Evolutionary conservation across 2,888 invertebrate genomes (phyloP).

Genomic region (Liposcelis brunnea): DNA sequence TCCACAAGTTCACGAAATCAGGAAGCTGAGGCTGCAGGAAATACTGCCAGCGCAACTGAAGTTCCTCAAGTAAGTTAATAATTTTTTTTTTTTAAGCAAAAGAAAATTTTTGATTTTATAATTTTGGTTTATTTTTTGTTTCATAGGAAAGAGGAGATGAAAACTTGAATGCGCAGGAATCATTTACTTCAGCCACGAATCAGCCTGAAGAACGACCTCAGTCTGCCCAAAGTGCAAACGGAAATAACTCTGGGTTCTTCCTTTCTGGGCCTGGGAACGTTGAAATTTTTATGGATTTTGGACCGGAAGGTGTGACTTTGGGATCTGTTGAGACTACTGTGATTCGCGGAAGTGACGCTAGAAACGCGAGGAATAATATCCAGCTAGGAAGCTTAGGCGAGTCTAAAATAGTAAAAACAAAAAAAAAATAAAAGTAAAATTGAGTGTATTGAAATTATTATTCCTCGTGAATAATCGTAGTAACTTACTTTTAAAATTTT

Average conservation of each 20-base stretch:
- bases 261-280: conserved; percentile 23
- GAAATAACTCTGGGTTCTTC: too few relatives aligned
- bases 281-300: conserved; percentile 41
- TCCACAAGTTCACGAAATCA: too few relatives aligned
- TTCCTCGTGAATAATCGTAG: conserved; percentile 7
- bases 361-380: conserved; percentile 20
- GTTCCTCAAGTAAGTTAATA: neutral
- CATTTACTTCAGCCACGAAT: too few relatives aligned
- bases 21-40: neutral
- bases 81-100: too few relatives aligned
- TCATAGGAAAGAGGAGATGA: too few relatives aligned
- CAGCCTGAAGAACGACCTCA: too few relatives aligned
- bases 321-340: conserved; percentile 29
- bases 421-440: conserved; percentile 18
- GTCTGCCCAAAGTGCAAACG: too few relatives aligned
- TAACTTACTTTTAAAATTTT: neutral
- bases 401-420: conserved; percentile 11
- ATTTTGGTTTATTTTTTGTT: too few relatives aligned
- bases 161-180: too few relatives aligned
- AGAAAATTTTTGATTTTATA: too few relatives aligned
- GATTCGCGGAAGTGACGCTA: conserved; percentile 26
- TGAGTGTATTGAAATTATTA: conserved; percentile 18
- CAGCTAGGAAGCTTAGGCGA: conserved; percentile 15
- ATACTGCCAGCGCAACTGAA: neutral
- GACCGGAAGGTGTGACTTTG: conserved; percentile 28